These are phyloP conservation scores for Sinodicranocentrus sp. DNA, from an alignment of 2,888 invertebrate species.

Conservation along the genomic window DNA sequence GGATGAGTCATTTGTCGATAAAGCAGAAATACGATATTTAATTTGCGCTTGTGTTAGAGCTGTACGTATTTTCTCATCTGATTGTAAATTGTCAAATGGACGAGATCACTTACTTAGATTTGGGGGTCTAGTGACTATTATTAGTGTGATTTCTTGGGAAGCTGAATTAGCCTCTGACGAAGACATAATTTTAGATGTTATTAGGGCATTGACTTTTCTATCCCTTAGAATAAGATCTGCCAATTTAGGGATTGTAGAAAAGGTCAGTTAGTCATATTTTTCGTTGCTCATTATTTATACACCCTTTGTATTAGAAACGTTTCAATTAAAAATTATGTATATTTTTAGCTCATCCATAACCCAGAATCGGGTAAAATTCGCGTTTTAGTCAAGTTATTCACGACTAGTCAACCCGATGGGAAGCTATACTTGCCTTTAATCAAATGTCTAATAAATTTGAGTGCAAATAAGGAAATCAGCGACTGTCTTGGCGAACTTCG, in stretches of 20 bases:
- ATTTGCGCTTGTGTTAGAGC: conserved; percentile 59
- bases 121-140: conserved; percentile 55
- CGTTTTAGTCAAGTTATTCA: conserved; percentile 53
- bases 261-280: conserved; percentile 40
- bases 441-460: conserved; percentile 63
- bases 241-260: conserved; percentile 40
- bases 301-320: background rate
- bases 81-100: conserved; percentile 34
- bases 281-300: background rate
- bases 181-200: conserved; percentile 59
- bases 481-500: conserved; percentile 46
- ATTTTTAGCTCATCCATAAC: conserved; percentile 45
- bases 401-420: conserved; percentile 24
- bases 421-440: conserved; percentile 56
- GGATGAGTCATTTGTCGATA: conserved; percentile 29
- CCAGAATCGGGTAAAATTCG: conserved; percentile 43
- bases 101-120: conserved; percentile 50
- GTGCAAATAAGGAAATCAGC: conserved; percentile 52
- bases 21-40: conserved; percentile 1
- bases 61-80: conserved; percentile 61
- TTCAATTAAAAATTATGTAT: too few species aligned
- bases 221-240: conserved; percentile 52
- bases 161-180: conserved; percentile 33
- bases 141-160: conserved; percentile 57
- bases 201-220: conserved; percentile 57